phyloP scores from a whole-genome alignment of 2,888 invertebrate species.

The Drosophila nr. perissopoda region DNA sequence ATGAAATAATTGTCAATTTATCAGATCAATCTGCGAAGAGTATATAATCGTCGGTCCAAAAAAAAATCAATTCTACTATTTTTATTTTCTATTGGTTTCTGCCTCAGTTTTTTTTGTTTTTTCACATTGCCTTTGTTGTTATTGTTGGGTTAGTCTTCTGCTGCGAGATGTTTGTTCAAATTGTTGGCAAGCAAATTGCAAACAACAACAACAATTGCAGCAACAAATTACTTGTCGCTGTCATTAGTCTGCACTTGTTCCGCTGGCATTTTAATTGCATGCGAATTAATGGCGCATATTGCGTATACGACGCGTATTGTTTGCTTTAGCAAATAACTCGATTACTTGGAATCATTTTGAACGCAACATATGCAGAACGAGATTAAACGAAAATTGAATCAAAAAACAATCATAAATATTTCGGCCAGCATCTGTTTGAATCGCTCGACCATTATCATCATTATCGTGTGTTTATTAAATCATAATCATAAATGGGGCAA shows the following conservation, averaged over 20 bases:
- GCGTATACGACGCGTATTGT: conserved; percentile 65
- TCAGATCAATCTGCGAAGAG: background rate
- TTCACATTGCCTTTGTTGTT: conserved; percentile 1
- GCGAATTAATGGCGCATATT: conserved; percentile 68
- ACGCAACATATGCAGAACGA: conserved; percentile 39
- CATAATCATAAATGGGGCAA: conserved; percentile 48
- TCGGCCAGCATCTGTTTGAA: conserved; percentile 22
- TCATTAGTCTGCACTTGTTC: conserved; percentile 59
- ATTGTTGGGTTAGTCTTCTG: conserved; percentile 3
- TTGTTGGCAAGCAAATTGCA: conserved; percentile 62
- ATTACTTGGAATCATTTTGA: conserved; percentile 32
- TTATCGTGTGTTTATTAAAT: conserved; percentile 37
- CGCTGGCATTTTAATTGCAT: conserved; percentile 73
- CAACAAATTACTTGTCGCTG: conserved; percentile 41
- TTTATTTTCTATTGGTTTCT: conserved; percentile 8
- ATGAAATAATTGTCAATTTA: no score
- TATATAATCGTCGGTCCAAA: background rate
- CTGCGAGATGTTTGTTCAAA: conserved; percentile 33
- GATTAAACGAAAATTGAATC: conserved; percentile 58
- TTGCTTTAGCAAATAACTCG: conserved; percentile 16
- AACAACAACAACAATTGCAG: conserved; percentile 45
- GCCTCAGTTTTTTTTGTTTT: background rate
- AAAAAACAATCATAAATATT: conserved; percentile 60
- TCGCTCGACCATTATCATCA: conserved; percentile 5
- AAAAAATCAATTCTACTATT: background rate